A percentile compares a stretch with the other conserved stretches of the same genome.
These are phyloP conservation scores for Platyura marginata DNA, from an alignment of 1,140 invertebrate species.

Conservation along the genomic window DNA sequence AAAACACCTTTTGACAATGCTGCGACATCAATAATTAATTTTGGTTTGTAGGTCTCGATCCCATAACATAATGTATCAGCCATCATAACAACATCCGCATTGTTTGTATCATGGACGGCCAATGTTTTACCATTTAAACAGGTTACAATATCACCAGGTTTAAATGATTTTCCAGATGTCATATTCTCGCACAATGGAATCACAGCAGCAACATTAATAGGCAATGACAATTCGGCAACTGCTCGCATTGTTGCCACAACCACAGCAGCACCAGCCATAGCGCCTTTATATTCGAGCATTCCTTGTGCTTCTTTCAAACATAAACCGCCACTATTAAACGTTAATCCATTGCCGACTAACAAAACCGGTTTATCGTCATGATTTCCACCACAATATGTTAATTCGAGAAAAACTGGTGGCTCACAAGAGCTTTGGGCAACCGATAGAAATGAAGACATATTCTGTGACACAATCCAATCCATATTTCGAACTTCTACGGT, in stretches of 20 bases:
- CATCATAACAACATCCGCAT: slow-evolving; percentile 67
- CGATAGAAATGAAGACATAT: slow-evolving; percentile 59
- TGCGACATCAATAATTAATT: slow-evolving; percentile 51
- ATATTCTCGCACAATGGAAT: slow-evolving; percentile 70
- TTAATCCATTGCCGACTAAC: slow-evolving; percentile 70
- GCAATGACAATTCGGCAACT: slow-evolving; percentile 41
- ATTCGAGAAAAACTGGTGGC: slow-evolving; percentile 57
- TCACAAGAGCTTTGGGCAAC: slow-evolving; percentile 59
- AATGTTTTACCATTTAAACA: slow-evolving; percentile 75
- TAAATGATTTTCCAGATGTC: slow-evolving; percentile 61
- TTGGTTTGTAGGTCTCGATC: slow-evolving; percentile 30
- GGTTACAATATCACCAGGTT: slow-evolving; percentile 71
- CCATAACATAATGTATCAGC: slow-evolving; percentile 74
- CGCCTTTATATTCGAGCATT: slow-evolving; percentile 74
- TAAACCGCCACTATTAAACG: slow-evolving; percentile 77
- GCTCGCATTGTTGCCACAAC: slow-evolving; percentile 48
- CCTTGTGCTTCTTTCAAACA: slow-evolving; percentile 54
- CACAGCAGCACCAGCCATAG: slow-evolving; percentile 83
- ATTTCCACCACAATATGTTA: slow-evolving; percentile 28
- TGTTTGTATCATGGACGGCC: slow-evolving; percentile 75
- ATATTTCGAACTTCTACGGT: slow-evolving; percentile 46
- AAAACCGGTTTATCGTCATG: slow-evolving; percentile 32
- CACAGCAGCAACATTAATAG: slow-evolving; percentile 48
- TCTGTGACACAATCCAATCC: slow-evolving; percentile 46
- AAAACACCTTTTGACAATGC: slow-evolving; percentile 41